phyloP scores from a whole-genome alignment of 1,140 invertebrate genomes.

The Vollenhovia emeryi region DNA sequence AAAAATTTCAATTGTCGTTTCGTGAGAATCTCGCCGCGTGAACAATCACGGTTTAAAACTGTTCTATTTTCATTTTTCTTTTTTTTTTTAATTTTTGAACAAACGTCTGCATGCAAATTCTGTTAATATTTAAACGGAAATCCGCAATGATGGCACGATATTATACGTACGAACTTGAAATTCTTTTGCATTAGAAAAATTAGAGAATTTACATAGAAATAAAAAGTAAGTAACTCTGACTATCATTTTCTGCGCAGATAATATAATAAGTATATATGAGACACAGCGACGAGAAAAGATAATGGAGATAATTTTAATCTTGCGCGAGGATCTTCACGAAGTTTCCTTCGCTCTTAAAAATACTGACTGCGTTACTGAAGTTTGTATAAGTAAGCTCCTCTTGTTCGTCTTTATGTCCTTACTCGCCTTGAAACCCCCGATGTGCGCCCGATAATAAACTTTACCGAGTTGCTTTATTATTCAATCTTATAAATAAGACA shows the following conservation, averaged over 20 bases:
- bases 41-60: not conserved
- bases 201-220: not conserved
- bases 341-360: constrained; percentile 4
- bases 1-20: constrained; percentile 45
- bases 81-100: not conserved
- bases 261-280: not conserved
- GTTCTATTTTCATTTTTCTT: not conserved
- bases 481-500: constrained; percentile 13
- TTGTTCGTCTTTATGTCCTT: not conserved
- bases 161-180: not conserved
- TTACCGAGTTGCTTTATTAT: constrained; percentile 20
- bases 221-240: too few species aligned
- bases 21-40: not conserved
- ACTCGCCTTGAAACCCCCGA: not conserved
- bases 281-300: not conserved
- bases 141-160: not conserved
- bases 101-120: not conserved
- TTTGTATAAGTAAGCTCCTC: constrained; percentile 12
- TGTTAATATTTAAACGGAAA: not conserved
- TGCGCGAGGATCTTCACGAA: not conserved
- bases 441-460: constrained; percentile 28
- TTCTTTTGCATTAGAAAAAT: not conserved
- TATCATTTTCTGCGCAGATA: not conserved
- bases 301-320: not conserved
- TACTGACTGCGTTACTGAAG: constrained; percentile 7